Percentiles rank a stretch among this genome's conserved stretches.
Conservation (phyloP, 2,797 vertebrate genomes). For the Esox lucius region DNA sequence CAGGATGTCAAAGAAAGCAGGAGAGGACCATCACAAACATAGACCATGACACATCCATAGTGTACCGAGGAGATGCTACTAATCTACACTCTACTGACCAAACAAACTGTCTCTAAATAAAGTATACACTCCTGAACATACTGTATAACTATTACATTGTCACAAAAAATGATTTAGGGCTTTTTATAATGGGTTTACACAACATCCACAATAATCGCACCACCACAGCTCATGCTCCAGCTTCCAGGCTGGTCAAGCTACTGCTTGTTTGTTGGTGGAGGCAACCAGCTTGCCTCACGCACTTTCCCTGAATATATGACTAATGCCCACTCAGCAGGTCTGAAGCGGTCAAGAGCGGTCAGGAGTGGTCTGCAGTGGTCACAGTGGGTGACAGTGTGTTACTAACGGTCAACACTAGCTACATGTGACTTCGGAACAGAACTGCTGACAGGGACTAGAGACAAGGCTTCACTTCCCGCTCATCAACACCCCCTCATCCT, state of each 20-base stretch:
- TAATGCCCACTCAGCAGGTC: not conserved
- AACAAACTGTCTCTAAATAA: not conserved
- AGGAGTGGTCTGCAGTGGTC: not conserved
- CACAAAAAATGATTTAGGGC: not conserved
- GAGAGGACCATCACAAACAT: slow-evolving; percentile 30
- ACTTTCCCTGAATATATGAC: slow-evolving; percentile 6
- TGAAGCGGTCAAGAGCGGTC: not conserved
- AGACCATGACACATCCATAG: not conserved
- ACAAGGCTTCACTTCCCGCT: slow-evolving; percentile 8
- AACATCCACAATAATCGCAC: slow-evolving; percentile 25
- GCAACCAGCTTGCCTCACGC: too few species aligned
- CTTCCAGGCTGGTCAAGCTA: not conserved
- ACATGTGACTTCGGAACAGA: slow-evolving; percentile 15
- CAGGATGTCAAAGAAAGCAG: slow-evolving; percentile 63
- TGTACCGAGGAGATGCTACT: not conserved
- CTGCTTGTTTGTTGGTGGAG: not conserved
- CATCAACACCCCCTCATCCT: not conserved
- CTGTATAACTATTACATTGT: not conserved
- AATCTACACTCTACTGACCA: not conserved
- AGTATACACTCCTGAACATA: too few species aligned
- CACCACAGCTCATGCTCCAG: slow-evolving; percentile 16
- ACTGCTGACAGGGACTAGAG: slow-evolving; percentile 13
- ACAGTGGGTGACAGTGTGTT: not conserved
- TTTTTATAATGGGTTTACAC: not conserved
- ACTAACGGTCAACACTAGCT: slow-evolving; percentile 12